These are phyloP conservation scores for Yponomeuta cagnagella DNA, from an alignment of 2,888 invertebrate genomes.

Conservation along the genomic window DNA sequence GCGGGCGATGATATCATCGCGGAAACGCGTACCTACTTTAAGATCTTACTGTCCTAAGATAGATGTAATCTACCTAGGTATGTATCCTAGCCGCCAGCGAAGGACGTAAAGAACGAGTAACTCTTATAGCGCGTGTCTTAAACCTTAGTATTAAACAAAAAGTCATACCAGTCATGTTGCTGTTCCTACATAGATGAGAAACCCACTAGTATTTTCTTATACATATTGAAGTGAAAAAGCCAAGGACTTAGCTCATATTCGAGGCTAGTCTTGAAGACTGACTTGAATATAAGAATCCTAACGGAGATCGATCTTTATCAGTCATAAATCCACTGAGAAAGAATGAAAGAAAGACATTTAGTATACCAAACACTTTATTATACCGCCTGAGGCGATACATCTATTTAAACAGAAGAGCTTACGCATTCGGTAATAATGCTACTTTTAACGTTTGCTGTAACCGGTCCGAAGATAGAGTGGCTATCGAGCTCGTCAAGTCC, in stretches of 20 bases:
- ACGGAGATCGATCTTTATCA: not conserved
- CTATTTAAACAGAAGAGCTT: not conserved
- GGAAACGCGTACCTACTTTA: slow-evolving; percentile 23
- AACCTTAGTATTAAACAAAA: too few species aligned
- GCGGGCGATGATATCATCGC: slow-evolving; percentile 43
- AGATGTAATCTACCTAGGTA: too few species aligned
- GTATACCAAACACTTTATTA: too few species aligned
- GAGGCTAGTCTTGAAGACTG: not conserved
- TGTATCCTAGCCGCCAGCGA: too few species aligned
- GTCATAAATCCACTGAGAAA: too few species aligned
- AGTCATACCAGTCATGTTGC: too few species aligned
- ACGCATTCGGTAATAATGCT: not conserved
- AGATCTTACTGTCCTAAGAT: slow-evolving; percentile 26
- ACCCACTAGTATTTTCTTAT: too few species aligned
- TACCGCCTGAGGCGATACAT: too few species aligned
- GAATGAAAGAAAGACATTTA: too few species aligned
- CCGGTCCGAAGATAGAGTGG: not conserved
- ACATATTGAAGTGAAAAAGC: not conserved
- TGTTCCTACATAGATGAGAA: too few species aligned
- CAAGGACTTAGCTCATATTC: not conserved
- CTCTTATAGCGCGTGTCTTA: too few species aligned
- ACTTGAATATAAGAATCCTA: not conserved
- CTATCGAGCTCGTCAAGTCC: not conserved
- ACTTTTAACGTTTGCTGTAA: not conserved
- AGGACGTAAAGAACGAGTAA: too few species aligned